Evolutionary conservation across 1,140 invertebrate species (phyloP), one percentile per base, ranked within the genome.

Genomic region (Gryon sp.): DNA sequence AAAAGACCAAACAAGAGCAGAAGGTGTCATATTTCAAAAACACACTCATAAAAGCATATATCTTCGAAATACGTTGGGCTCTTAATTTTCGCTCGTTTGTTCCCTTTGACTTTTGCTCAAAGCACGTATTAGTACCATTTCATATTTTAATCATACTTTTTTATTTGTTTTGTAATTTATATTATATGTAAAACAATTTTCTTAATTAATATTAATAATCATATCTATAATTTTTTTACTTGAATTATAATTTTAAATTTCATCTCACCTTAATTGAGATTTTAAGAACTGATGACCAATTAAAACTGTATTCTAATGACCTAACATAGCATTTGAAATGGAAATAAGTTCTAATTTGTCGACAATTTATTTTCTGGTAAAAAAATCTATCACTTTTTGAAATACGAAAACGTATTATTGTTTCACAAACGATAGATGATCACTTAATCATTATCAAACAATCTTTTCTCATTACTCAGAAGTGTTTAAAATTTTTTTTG

Each of bases 231-330:
- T n/a, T n/a, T n/a, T n/a, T n/a, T n/a, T n/a, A n/a, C n/a, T n/a
- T n/a, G 18, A 55, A 68, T 68, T 68, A 68, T 57, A 68, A 68
- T 68, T 68, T 48, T 50, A 66, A 66, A 66, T 66, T 30, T n/a
- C 26, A 65, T 55, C 45, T 66, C 62, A 46, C 48, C 52, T 66
- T 66, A 66, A 66, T 66, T 66, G 62, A 14, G 62, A 55, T 55
- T 66, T 66, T 53, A 55, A 55, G 41, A 46, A 46, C 9, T 41
- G 62, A 65, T 53, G 43, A 45, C 30, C 11, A 6, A 52, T 41
- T 5, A 50, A 63, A 63, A 50, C 43, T 19, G 41, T 62, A 18
- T 62, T 48, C 57, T 48, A 62, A 46, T 19, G 41, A 46, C 19
- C 36, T 7, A 19, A 14, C 2, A 19, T 41, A 22, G 57, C 26